Base-by-base conservation (phyloP, 1,140 invertebrate species). In the Pachyrhynchus sulphureomaculatus region DNA sequence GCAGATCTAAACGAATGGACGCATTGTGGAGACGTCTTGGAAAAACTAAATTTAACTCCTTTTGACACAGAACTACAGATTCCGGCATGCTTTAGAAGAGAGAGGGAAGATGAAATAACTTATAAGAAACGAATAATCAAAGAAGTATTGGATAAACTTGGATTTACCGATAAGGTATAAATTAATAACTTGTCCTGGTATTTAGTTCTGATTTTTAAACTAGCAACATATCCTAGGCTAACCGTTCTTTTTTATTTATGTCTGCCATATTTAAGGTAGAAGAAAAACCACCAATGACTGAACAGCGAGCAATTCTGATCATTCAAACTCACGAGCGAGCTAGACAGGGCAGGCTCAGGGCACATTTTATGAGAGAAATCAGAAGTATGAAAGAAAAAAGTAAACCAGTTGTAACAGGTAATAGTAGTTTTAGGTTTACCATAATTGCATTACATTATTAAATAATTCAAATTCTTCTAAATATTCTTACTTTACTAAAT, bases 331-430 rank as follows among this genome's bases (percentile, higher is more conserved):
- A 96, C 70, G 95, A 97, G 77, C 78, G 95, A 67, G 94, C 93
- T 0, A 82, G 94, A 36, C 94, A 96, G 75, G 94, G 91, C 18
- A 79, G 92, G 37, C 66, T 90, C 3, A 80, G 93, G 64, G 86
- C 91, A 8, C 89, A 94, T 71, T 93, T 95, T 67, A 95, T 96
- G 90, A 89, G 89, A 75, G 92, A 95, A 78, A 91, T 96, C 51
- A 79, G 87, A 20, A 79, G 85, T 17, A 80, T 88, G 56, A 92
- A 90, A 75, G 88, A 91, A 64, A 88, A 85, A 69, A 81, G 83
- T 6, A 86, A 88, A 67, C 72, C 79, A 87, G 66, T 70, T 78
- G 9, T 82, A 84, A 57, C 73, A 75, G 32, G 59, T 44, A 37
- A n/a, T n/a, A n/a, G n/a, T n/a, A n/a, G n/a, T n/a, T n/a, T n/a